Evolutionary conservation across 2,888 invertebrate species (phyloP).

Genomic region (Lydus trimaculatus): DNA sequence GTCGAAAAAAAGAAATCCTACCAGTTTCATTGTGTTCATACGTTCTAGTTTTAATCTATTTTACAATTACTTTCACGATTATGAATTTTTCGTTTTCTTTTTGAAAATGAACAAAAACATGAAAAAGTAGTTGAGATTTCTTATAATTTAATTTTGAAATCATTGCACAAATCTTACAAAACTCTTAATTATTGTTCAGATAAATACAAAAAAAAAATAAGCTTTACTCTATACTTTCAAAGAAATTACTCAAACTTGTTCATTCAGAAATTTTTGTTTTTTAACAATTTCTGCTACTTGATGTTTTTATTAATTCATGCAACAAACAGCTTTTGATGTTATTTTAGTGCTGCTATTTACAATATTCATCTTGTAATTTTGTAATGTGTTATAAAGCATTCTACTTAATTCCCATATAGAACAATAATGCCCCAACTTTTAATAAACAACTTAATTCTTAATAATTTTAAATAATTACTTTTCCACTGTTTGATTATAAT

Average conservation of each 20-base stretch:
- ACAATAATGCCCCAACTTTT: too few relatives aligned
- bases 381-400: neutral
- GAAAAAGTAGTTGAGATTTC: neutral
- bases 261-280: too few relatives aligned
- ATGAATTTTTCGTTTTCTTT: neutral
- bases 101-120: neutral
- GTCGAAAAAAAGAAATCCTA: neutral
- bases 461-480: too few relatives aligned
- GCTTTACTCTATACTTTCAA: neutral
- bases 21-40: neutral
- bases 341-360: neutral
- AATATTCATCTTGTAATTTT: neutral
- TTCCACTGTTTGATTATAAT: neutral
- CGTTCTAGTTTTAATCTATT: neutral
- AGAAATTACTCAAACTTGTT: neutral
- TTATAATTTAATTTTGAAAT: neutral
- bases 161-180: neutral
- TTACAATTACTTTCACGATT: neutral
- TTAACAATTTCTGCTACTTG: too few relatives aligned
- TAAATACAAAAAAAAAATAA: too few relatives aligned
- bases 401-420: too few relatives aligned
- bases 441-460: too few relatives aligned
- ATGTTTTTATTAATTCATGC: too few relatives aligned
- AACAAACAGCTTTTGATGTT: neutral
- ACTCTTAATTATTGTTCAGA: neutral